phyloP scores from a whole-genome alignment of 2,113 vertebrate species.

The Erythrocercus mccallii region DNA sequence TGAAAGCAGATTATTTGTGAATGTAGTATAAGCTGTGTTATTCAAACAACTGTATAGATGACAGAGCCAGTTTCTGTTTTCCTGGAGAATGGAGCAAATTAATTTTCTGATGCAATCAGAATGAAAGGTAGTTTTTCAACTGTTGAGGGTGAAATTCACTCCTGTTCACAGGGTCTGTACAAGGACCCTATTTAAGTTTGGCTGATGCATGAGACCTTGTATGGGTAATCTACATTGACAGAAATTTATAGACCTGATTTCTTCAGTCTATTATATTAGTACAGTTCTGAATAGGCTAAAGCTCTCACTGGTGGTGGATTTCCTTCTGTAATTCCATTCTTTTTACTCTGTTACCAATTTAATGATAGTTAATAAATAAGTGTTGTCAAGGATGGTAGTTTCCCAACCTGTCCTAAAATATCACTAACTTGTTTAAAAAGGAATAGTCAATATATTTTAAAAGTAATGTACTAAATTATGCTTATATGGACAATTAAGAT shows the following conservation, averaged over 20 bases:
- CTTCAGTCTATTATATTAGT: not conserved
- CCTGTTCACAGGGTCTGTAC: slow-evolving; percentile 1
- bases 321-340: not conserved
- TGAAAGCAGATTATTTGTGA: not conserved
- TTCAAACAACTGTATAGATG: not conserved
- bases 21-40: not conserved
- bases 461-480: not conserved
- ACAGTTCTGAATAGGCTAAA: not conserved
- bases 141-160: not conserved
- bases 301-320: not conserved
- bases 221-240: not conserved
- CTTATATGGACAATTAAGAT: not conserved
- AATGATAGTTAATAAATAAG: not conserved
- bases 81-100: not conserved
- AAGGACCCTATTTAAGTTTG: slow-evolving; percentile 29
- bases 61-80: not conserved
- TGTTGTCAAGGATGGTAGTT: not conserved
- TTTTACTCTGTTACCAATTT: not conserved
- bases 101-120: slow-evolving; percentile 41
- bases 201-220: slow-evolving; percentile 29
- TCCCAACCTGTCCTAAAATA: not conserved
- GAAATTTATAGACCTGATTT: slow-evolving; percentile 43
- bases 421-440: not conserved
- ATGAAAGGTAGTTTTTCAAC: slow-evolving; percentile 26
- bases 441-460: not conserved